Evolutionary conservation across 2,797 vertebrate genomes (phyloP).

Genomic region (Salmo trutta): DNA sequence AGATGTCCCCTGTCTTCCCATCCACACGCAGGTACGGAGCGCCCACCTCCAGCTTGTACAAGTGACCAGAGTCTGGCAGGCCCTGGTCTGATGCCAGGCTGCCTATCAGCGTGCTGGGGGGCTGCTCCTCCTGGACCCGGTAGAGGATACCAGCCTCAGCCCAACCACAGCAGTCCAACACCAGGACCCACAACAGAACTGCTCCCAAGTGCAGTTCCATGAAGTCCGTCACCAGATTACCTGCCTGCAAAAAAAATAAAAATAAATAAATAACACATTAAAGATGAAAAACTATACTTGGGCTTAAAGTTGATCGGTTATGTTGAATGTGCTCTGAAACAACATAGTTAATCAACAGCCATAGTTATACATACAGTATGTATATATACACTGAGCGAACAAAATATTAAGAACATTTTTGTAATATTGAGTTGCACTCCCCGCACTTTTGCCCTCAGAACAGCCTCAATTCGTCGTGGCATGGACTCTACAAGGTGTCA

Average conservation of each 20-base stretch:
- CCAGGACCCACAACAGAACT: conserved; percentile 71
- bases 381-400: neutral
- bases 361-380: neutral
- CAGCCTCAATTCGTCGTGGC: no score
- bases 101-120: conserved; percentile 94
- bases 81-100: conserved; percentile 95
- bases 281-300: conserved; percentile 6
- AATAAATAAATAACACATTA: conserved; percentile 13
- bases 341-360: neutral
- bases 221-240: conserved; percentile 64
- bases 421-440: no score
- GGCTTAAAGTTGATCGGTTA: neutral
- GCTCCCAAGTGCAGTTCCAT: conserved; percentile 72
- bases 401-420: neutral
- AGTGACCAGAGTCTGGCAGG: conserved; percentile 91
- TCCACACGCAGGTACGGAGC: conserved; percentile 93
- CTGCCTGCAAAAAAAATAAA: conserved; percentile 65
- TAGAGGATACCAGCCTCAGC: conserved; percentile 79
- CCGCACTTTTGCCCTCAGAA: no score
- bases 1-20: conserved; percentile 96
- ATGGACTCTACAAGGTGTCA: no score
- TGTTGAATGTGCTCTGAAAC: neutral
- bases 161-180: conserved; percentile 62
- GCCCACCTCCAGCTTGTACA: conserved; percentile 97
- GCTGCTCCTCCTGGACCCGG: conserved; percentile 93